Evolutionary conservation across 2,888 invertebrate species (phyloP), one percentile per base, ranked within the genome.

Genomic region (Leptinotarsa tumamoca): DNA sequence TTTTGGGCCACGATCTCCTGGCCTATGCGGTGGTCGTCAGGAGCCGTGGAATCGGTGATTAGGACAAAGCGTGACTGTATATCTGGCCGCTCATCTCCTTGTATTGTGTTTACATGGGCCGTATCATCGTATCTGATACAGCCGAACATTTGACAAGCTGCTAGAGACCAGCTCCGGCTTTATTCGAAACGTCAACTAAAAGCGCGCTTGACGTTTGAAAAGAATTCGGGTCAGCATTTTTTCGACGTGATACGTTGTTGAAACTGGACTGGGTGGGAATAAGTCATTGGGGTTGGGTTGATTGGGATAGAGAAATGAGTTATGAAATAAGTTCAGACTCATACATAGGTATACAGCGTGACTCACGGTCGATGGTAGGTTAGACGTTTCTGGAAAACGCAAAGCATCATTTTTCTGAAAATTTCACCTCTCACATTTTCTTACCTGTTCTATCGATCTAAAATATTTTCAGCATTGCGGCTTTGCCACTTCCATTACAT

Each of bases 51-150:
- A 79, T 75, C 80, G 77, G 76, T 78, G 80, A 82, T 80, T 81
- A 81, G 78, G 79, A 80, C 79, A 79, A 81, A 79, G 76, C 81
- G 81, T 81, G 81, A 81, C 82, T 78, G 78, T 74, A 68, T 82
- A 82, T 82, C 82, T 71, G 79, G 61, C 78, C 78, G 72, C 79
- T 80, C 80, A 82, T 82, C 82, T 81, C 71, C 79, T 78, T 75
- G 79, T 76, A 81, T 81, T 82, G 80, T 82, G 81, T 81, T 82
- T 81, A 81, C 82, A 82, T 76, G 80, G 80, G 76, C 76, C 79
- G 78, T 82, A 82, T 81, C 82, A 80, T 79, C 80, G 78, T 79
- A 79, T 80, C 79, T 74, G 80, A 80, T 80, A 73, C 78, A 74
- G 75, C 70, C 69, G 71, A 76, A 71, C 72, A 58, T 76, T 73